Evolutionary conservation across 2,113 vertebrate species (phyloP).

Genomic region (Cochlearius cochlearius): DNA sequence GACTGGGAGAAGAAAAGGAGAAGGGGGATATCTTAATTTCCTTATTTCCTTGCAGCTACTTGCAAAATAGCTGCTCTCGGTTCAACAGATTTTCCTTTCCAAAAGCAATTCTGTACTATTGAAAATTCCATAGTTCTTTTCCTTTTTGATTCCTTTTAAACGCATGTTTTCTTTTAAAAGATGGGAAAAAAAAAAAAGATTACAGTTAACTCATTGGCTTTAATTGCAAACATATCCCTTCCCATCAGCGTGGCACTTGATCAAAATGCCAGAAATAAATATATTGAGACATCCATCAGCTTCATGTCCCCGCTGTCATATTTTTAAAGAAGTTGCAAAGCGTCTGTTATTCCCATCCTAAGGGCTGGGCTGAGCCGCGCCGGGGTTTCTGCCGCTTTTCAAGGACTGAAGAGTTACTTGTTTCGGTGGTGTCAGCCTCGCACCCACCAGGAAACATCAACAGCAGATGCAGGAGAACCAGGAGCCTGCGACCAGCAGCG

Average conservation of each 20-base stretch:
- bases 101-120: neutral
- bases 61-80: neutral
- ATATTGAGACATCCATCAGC: neutral
- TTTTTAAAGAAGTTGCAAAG: neutral
- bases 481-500: neutral
- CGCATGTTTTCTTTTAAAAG: neutral
- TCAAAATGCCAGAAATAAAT: slow-evolving; percentile 32
- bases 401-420: neutral
- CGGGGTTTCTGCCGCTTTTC: neutral
- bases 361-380: neutral
- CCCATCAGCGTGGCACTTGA: neutral
- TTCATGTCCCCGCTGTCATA: neutral
- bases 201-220: neutral
- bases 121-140: neutral
- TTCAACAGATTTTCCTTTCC: neutral
- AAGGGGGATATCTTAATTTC: neutral
- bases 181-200: accelerated
- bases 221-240: slow-evolving; percentile 28
- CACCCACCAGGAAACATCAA: neutral
- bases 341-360: neutral
- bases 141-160: neutral
- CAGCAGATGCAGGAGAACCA: neutral
- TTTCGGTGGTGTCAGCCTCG: neutral
- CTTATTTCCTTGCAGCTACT: neutral
- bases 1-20: neutral